Base-by-base conservation (phyloP, 1,140 invertebrate species). In the Bombus turneri region DNA sequence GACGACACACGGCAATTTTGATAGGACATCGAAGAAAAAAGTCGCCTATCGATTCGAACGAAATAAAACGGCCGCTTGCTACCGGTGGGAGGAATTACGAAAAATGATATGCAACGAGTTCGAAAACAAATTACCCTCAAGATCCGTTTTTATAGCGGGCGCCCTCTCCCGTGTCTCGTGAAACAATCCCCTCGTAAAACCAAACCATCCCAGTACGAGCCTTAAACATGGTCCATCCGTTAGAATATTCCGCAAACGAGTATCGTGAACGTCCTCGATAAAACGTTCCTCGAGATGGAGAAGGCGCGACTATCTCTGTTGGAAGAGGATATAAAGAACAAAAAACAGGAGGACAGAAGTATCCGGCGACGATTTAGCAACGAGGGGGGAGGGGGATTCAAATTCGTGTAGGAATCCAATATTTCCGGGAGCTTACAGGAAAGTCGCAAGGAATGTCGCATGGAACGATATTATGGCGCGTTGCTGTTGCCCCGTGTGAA, bases 401-500 rank as follows among this genome's bases (percentile, higher is more conserved):
- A 89, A 89, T 89, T 89, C 85, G 87, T 74, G 76, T 25, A 37
- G 81, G 85, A 76, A 89, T 86, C 85, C 88, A 89, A 89, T 89
- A 83, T 86, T 86, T 89, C 74, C 64, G 37, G 47, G 53, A 59
- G 76, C n/a, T 68, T 39, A 75, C 37, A 75, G 74, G 69, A 83
- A 75, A 74, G 87, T 74, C 68, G 8, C 47, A 47, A 62, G 77
- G 87, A 89, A 89, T 86, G 81, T 62, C 68, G 77, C 85, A 64
- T 28, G 76, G 76, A 76, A 83, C 64, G 87, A 89, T 89, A 89
- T 89, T 89, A 84, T 79, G 62, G 76, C 68, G 83, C 84, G 31
- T 83, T 77, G 59, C 59, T 76, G 81, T 28, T 77, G 64, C 68
- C 53, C 57, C 13, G 31, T 31, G 75, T 47, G 66, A 22, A 2